phyloP scores from a whole-genome alignment of 2,113 vertebrate species.

The Spilogale gracilis region DNA sequence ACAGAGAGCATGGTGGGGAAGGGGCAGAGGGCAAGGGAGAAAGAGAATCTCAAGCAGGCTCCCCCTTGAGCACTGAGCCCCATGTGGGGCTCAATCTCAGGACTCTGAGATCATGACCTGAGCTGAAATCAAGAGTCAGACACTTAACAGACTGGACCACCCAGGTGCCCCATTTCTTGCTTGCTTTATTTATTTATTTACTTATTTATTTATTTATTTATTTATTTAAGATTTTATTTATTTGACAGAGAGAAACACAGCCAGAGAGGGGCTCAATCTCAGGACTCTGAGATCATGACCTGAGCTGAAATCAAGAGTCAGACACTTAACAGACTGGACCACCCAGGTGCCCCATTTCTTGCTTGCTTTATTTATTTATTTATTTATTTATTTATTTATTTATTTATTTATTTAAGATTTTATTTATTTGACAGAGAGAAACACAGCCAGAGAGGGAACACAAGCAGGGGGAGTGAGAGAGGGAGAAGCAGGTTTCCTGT shows the following conservation, averaged over 20 bases:
- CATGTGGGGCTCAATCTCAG: background rate
- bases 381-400: too few relatives aligned
- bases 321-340: background rate
- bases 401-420: too few relatives aligned
- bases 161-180: background rate
- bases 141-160: background rate
- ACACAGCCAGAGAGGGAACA: too few relatives aligned
- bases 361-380: too few relatives aligned
- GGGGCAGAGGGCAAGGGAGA: background rate
- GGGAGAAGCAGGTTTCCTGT: background rate
- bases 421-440: too few relatives aligned
- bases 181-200: slow-evolving; percentile 54
- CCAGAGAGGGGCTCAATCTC: background rate
- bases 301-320: background rate
- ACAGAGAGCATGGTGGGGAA: background rate
- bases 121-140: background rate
- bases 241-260: too few relatives aligned
- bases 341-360: background rate
- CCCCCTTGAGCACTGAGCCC: background rate
- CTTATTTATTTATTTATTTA: background rate
- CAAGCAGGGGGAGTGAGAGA: background rate
- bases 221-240: too few relatives aligned
- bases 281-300: background rate
- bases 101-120: background rate
- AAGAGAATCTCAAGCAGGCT: background rate